phyloP scores from a whole-genome alignment of 1,140 invertebrate species.

The Euwallacea similis region DNA sequence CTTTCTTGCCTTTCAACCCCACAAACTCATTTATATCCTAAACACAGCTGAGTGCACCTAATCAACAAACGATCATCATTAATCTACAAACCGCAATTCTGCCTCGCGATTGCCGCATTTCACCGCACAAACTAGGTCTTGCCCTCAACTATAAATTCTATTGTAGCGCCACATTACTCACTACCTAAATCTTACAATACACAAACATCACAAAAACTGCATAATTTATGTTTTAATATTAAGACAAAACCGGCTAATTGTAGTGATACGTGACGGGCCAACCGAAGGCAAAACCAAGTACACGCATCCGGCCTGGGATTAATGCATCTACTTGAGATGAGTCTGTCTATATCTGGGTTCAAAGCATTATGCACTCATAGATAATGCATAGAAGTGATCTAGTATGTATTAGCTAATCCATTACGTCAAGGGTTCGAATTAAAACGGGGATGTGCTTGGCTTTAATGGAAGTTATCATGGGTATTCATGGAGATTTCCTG shows the following conservation, averaged over 20 bases:
- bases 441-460: not conserved
- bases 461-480: not conserved
- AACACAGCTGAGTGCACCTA: constrained; percentile 14
- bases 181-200: not conserved
- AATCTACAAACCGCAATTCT: constrained; percentile 21
- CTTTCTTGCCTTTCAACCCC: not conserved
- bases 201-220: not conserved
- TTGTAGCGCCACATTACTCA: not conserved
- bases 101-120: constrained; percentile 17
- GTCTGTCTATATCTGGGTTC: not conserved
- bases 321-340: constrained; percentile 8
- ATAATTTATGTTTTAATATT: no score
- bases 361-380: constrained; percentile 9
- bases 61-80: constrained; percentile 16
- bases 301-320: not conserved
- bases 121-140: constrained; percentile 9
- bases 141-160: not conserved
- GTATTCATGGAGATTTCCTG: no score
- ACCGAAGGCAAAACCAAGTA: constrained; percentile 4
- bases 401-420: constrained; percentile 12
- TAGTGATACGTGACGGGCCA: not conserved
- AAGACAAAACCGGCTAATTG: not conserved
- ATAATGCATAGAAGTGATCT: constrained; percentile 17
- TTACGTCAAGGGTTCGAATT: constrained; percentile 17
- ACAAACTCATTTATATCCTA: constrained; percentile 1